Percentiles rank a stretch among this genome's conserved stretches.
phyloP scores from a whole-genome alignment of 2,888 invertebrate genomes.

The Oasisia sp. region DNA sequence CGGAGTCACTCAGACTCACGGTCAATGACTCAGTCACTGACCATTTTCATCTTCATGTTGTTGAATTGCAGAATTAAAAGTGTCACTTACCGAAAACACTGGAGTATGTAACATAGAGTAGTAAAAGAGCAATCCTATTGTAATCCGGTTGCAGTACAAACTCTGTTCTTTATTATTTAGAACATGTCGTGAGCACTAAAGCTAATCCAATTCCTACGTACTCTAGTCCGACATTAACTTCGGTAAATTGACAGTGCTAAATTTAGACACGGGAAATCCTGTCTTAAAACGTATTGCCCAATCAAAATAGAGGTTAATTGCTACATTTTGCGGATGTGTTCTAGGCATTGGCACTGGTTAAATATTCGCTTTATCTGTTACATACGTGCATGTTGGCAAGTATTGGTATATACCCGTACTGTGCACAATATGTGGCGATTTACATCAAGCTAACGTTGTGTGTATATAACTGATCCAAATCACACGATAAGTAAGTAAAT shows the following conservation, averaged over 20 bases:
- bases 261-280: constrained; percentile 7
- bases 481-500: no score
- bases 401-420: no score
- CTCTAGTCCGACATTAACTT: not conserved
- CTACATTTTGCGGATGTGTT: not conserved
- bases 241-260: not conserved
- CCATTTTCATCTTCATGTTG: no score
- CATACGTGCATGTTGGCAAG: no score
- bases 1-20: no score
- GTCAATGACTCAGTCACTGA: no score
- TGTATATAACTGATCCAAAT: no score
- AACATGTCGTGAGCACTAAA: not conserved
- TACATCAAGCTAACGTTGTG: no score
- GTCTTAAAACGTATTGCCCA: not conserved
- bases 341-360: not conserved
- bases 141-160: not conserved
- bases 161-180: not conserved
- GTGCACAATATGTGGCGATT: no score
- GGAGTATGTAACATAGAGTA: not conserved
- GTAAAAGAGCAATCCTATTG: not conserved
- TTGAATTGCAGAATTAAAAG: not conserved
- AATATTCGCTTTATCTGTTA: no score
- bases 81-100: not conserved
- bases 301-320: not conserved
- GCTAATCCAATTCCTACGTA: not conserved